phyloP scores from a whole-genome alignment of 2,113 vertebrate species.

The Mus pahari region DNA sequence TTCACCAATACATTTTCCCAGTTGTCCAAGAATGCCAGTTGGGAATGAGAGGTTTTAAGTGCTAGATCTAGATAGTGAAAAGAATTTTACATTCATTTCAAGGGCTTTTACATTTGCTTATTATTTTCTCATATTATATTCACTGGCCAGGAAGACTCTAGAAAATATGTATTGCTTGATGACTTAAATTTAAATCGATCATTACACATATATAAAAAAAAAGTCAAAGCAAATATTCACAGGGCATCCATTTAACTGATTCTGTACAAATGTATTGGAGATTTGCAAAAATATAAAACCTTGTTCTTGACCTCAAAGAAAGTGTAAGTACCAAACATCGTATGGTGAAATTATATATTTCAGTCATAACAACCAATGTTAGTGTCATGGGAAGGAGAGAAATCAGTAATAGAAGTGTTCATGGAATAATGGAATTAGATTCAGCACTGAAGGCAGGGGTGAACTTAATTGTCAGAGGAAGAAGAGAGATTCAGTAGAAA shows the following conservation, averaged over 20 bases:
- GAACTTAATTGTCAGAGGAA: conserved; percentile 24
- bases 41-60: conserved; percentile 53
- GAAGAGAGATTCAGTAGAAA: conserved; percentile 30
- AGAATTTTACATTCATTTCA: conserved; percentile 54
- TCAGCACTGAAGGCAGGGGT: conserved; percentile 19
- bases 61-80: conserved; percentile 45
- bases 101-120: conserved; percentile 42
- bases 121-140: conserved; percentile 46
- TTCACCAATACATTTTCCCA: conserved; percentile 36
- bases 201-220: conserved; percentile 2
- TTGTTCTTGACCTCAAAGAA: conserved; percentile 44
- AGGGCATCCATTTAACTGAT: conserved; percentile 25
- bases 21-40: conserved; percentile 2
- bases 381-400: neutral
- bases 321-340: conserved; percentile 29
- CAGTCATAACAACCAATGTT: conserved; percentile 27
- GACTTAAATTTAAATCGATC: conserved; percentile 29
- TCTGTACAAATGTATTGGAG: neutral
- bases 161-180: conserved; percentile 22
- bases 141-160: conserved; percentile 20
- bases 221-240: conserved; percentile 53
- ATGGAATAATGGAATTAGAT: conserved; percentile 56
- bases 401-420: neutral
- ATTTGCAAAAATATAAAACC: conserved; percentile 52
- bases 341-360: conserved; percentile 31